A percentile compares a stretch with the other conserved stretches of the same genome.
Evolutionary conservation across 2,113 vertebrate species (phyloP).

Genomic region (Coptodon bakossiorum): DNA sequence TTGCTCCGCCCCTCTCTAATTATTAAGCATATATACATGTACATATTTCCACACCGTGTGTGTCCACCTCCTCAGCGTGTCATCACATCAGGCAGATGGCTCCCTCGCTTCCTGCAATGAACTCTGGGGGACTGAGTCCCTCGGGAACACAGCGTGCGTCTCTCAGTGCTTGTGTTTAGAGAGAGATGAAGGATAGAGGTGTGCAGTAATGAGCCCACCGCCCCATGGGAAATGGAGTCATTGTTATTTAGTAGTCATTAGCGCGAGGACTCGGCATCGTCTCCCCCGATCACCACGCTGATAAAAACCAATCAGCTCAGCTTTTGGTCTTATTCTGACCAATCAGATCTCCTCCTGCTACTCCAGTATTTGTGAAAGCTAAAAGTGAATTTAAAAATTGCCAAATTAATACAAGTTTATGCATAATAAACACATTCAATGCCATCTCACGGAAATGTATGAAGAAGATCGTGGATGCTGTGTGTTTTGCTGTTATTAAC

Average conservation of each 20-base stretch:
- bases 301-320: not conserved
- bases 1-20: not conserved
- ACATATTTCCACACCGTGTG: not conserved
- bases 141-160: not conserved
- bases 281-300: not conserved
- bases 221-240: slow-evolving; percentile 33
- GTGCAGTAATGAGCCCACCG: slow-evolving; percentile 14
- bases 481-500: not conserved
- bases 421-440: not conserved
- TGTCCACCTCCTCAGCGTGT: not conserved
- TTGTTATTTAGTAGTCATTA: slow-evolving; percentile 30
- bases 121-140: slow-evolving; percentile 51
- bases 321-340: not conserved
- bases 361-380: not conserved
- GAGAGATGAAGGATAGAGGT: not conserved
- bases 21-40: not conserved
- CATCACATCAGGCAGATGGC: slow-evolving; percentile 45
- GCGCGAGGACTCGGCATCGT: fast-evolving
- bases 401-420: too few species aligned
- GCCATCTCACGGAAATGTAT: fast-evolving
- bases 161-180: not conserved
- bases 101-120: slow-evolving; percentile 42
- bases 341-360: not conserved
- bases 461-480: fast-evolving
- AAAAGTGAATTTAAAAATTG: not conserved